Evolutionary conservation across 2,888 invertebrate genomes (phyloP).

Genomic region (Xanthia icteritia): DNA sequence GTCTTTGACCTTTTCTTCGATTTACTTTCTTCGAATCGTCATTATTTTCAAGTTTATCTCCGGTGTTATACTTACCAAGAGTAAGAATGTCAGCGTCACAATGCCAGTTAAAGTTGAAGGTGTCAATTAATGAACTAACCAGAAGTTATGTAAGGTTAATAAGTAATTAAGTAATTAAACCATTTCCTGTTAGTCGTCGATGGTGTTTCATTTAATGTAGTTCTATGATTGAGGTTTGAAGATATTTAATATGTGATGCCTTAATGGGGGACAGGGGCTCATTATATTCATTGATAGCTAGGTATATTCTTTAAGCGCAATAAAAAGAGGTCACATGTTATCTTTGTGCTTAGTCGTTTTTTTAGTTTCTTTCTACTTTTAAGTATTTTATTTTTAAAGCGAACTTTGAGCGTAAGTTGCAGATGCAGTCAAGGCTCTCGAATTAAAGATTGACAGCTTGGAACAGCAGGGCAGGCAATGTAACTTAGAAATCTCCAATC

Average conservation of each 20-base stretch:
- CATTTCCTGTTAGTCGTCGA: conserved; percentile 37
- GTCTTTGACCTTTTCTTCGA: conserved; percentile 46
- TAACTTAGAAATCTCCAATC: no score
- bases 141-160: conserved; percentile 43
- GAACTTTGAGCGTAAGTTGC: no score
- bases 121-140: conserved; percentile 43
- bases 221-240: not conserved
- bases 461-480: no score
- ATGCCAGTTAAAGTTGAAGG: conserved; percentile 57
- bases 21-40: conserved; percentile 32
- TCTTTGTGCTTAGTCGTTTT: no score
- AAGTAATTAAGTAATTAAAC: conserved; percentile 38
- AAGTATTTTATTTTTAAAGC: no score
- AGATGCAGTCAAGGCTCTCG: no score
- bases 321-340: no score
- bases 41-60: conserved; percentile 5
- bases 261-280: no score
- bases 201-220: not conserved
- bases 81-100: conserved; percentile 19
- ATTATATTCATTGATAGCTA: no score
- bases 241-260: not conserved
- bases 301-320: no score
- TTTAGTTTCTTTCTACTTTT: no score
- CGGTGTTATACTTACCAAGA: conserved; percentile 15
- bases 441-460: no score